Percentiles rank a stretch among this genome's conserved stretches.
Evolutionary conservation across 2,113 vertebrate genomes (phyloP).

Genomic region (Morone saxatilis): DNA sequence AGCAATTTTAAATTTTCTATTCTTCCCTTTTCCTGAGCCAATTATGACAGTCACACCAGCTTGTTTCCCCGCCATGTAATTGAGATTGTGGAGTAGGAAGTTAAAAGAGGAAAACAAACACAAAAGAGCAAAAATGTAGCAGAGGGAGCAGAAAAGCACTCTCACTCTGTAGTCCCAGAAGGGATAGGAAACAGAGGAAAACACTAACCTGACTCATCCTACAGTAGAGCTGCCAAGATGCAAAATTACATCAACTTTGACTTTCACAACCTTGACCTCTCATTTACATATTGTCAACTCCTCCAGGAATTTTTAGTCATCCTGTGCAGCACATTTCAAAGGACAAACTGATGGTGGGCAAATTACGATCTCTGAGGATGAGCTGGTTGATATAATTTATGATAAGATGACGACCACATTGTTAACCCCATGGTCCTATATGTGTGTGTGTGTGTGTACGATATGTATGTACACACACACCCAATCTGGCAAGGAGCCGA

Average conservation of each 20-base stretch:
- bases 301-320: slow-evolving; percentile 56
- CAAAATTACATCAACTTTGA: slow-evolving; percentile 68
- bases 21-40: neutral
- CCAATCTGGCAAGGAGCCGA: neutral
- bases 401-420: slow-evolving; percentile 3
- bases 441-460: no score
- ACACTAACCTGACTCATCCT: slow-evolving; percentile 59
- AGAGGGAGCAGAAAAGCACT: neutral
- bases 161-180: slow-evolving; percentile 20
- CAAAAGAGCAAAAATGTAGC: slow-evolving; percentile 11
- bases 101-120: neutral
- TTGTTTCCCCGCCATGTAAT: slow-evolving; percentile 13
- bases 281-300: slow-evolving; percentile 68
- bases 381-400: slow-evolving; percentile 42
- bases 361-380: slow-evolving; percentile 38
- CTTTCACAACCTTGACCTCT: slow-evolving; percentile 68
- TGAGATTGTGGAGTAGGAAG: slow-evolving; percentile 4
- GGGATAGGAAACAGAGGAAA: slow-evolving; percentile 24
- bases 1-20: neutral
- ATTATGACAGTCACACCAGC: slow-evolving; percentile 1
- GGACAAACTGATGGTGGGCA: slow-evolving; percentile 33
- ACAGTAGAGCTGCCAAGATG: slow-evolving; percentile 54
- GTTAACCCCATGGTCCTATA: neutral
- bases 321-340: slow-evolving; percentile 57
- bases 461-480: neutral